A percentile compares a stretch with the other conserved stretches of the same genome.
Conservation (phyloP, 2,888 invertebrate species). For the Rhagophthalmus giganteus region DNA sequence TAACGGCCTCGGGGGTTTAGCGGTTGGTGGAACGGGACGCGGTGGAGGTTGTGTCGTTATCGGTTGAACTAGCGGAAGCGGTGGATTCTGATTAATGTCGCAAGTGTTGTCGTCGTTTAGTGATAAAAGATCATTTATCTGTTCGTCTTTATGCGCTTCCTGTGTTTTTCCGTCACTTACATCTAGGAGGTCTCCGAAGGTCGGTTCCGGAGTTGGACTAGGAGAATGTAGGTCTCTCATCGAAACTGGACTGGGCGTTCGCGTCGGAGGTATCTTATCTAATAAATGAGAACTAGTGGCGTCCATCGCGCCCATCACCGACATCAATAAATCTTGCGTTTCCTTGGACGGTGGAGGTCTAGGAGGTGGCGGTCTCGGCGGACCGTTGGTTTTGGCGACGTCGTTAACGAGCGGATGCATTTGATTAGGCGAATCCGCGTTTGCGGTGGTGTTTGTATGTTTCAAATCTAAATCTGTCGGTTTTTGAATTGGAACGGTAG, state of each 20-base stretch:
- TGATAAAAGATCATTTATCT: slow-evolving; percentile 41
- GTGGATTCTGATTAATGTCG: slow-evolving; percentile 56
- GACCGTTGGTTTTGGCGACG: slow-evolving; percentile 43
- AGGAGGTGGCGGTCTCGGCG: slow-evolving; percentile 59
- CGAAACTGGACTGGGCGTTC: slow-evolving; percentile 85
- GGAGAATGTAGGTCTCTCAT: slow-evolving; percentile 82
- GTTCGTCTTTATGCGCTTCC: slow-evolving; percentile 21
- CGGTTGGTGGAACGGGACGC: slow-evolving; percentile 31
- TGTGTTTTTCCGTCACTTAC: slow-evolving; percentile 55
- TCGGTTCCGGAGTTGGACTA: slow-evolving; percentile 76
- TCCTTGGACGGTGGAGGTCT: slow-evolving; percentile 71
- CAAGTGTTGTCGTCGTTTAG: slow-evolving; percentile 44
- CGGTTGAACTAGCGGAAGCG: slow-evolving; percentile 14
- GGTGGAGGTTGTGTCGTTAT: slow-evolving; percentile 20
- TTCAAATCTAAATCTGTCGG: slow-evolving; percentile 55
- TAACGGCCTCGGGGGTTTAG: slow-evolving; percentile 40
- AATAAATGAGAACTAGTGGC: slow-evolving; percentile 82
- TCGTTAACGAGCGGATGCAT: slow-evolving; percentile 40
- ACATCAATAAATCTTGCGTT: slow-evolving; percentile 82
- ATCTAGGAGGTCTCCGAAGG: slow-evolving; percentile 66
- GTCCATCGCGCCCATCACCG: slow-evolving; percentile 87
- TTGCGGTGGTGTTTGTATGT: slow-evolving; percentile 46
- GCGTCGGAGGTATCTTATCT: slow-evolving; percentile 80
- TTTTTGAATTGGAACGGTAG: slow-evolving; percentile 46
- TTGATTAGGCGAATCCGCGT: slow-evolving; percentile 30